Evolutionary conservation across 2,113 vertebrate species (phyloP), one percentile per base, ranked within the genome.

Genomic region (Anhinga rufa): DNA sequence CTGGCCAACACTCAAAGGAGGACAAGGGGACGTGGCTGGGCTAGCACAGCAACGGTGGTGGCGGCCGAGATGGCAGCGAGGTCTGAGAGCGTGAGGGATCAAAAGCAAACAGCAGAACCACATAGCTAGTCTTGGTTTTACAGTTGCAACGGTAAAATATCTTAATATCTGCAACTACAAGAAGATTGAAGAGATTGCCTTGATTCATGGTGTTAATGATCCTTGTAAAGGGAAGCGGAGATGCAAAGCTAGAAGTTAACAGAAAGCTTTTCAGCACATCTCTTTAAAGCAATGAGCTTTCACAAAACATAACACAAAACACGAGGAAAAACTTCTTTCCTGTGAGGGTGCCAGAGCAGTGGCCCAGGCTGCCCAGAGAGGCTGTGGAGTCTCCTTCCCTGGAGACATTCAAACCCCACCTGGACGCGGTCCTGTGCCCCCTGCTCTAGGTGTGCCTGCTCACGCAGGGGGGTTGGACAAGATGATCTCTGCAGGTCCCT

Each of bases 31-130:
- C 51, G 0, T 2, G 66, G 65, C 69, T 40, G 72, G 51, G 36
- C 44, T 26, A 17, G 34, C 55, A 32, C 42, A 6, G 40, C 29
- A 3, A 2, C 44, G 24, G 13, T 0, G 4, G 7, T 8, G n/a
- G 17, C 5, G 6, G 32, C 74, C 19, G 18, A 7, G 46, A 18
- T 2, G 36, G 61, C 54, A 52, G 52, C 15, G 8, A 34, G 46
- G 51, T 3, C 15, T 5, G 12, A 17, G n/a, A 38, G 15, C 8
- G 21, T 3, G 14, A 34, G 51, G 14, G 36, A 51, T 12, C 68
- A 22, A 28, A 62, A 64, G 28, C 15, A n/a, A 75, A 38, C 15
- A n/a, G 42, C 36, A 32, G 46, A 75, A n/a, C 18, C 48, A 38
- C 13, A 22, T 14, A 9, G 36, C 25, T 46, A 28, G 7, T 25